Conservation (phyloP, 2,888 invertebrate genomes). For the Pelosia muscerda region DNA sequence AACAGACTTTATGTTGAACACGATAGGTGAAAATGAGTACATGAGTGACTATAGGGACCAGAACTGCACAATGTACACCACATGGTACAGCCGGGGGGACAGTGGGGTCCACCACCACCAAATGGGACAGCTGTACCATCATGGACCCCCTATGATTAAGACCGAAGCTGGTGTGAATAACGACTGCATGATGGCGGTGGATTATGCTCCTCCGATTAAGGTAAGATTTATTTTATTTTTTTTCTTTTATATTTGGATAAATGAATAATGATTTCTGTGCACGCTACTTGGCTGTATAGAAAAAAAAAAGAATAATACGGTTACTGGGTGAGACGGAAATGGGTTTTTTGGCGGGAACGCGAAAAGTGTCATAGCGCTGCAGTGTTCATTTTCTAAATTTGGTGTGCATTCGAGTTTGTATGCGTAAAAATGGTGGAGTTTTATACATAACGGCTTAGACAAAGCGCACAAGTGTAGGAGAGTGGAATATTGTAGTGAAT, state of each 20-base stretch:
- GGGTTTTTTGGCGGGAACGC: too few species aligned
- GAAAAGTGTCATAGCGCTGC: too few species aligned
- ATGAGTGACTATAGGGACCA: constrained; percentile 82
- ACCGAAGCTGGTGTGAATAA: constrained; percentile 88
- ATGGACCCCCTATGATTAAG: constrained; percentile 87
- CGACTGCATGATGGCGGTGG: constrained; percentile 89
- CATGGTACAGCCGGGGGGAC: constrained; percentile 85
- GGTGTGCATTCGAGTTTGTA: too few species aligned
- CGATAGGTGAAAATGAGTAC: constrained; percentile 65
- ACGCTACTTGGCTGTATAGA: neutral
- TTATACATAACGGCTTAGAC: too few species aligned
- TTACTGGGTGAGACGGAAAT: too few species aligned
- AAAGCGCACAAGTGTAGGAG: too few species aligned
- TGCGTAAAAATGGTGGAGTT: too few species aligned
- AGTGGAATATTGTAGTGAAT: too few species aligned
- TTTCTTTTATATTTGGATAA: neutral
- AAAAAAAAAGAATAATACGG: too few species aligned
- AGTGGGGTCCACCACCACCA: constrained; percentile 85
- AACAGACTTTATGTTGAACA: constrained; percentile 53
- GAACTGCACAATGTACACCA: constrained; percentile 83
- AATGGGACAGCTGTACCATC: constrained; percentile 85
- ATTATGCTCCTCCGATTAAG: constrained; percentile 89
- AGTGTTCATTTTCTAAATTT: too few species aligned
- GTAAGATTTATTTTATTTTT: constrained; percentile 66
- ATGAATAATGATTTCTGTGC: neutral